These are phyloP conservation scores for Odontesthes bonariensis DNA, from an alignment of 2,113 vertebrate species.

Conservation along the genomic window DNA sequence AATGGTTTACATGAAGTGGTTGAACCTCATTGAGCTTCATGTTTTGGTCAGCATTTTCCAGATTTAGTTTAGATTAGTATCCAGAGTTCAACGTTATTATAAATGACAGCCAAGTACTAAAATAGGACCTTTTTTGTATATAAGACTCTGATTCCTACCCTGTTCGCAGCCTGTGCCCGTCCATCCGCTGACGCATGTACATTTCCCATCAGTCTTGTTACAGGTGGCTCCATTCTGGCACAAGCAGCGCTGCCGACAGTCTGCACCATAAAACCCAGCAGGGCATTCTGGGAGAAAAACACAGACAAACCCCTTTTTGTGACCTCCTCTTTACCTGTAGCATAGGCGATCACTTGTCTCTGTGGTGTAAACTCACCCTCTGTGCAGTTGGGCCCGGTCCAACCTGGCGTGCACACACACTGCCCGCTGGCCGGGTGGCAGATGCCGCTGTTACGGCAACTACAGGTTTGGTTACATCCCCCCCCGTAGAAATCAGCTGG, in stretches of 20 bases:
- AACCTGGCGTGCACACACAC: conserved; percentile 87
- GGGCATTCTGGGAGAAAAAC: conserved; percentile 84
- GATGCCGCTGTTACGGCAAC: conserved; percentile 85
- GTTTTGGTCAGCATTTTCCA: conserved; percentile 1
- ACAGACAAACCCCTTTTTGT: conserved; percentile 6
- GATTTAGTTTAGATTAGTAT: conserved; percentile 10
- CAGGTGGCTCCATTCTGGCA: conserved; percentile 90
- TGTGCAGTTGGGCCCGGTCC: conserved; percentile 88
- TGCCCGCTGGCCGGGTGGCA: conserved; percentile 86
- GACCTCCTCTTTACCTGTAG: conserved; percentile 30
- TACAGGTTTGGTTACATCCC: conserved; percentile 88
- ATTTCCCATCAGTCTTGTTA: conserved; percentile 83
- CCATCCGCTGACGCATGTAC: conserved; percentile 87
- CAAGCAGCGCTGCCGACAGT: conserved; percentile 87
- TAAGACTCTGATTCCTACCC: conserved; percentile 79
- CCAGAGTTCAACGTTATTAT: neutral
- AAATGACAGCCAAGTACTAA: neutral
- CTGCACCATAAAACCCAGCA: conserved; percentile 81
- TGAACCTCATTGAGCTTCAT: neutral
- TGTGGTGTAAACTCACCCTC: conserved; percentile 80
- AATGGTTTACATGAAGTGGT: neutral
- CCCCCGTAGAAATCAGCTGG: conserved; percentile 83
- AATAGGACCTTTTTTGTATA: too few species aligned
- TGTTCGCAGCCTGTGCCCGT: conserved; percentile 88
- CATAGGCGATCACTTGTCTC: neutral